A percentile compares a stretch with the other conserved stretches of the same genome.
These are phyloP conservation scores for Microplitis manilae DNA, from an alignment of 2,888 invertebrate genomes.

Conservation along the genomic window DNA sequence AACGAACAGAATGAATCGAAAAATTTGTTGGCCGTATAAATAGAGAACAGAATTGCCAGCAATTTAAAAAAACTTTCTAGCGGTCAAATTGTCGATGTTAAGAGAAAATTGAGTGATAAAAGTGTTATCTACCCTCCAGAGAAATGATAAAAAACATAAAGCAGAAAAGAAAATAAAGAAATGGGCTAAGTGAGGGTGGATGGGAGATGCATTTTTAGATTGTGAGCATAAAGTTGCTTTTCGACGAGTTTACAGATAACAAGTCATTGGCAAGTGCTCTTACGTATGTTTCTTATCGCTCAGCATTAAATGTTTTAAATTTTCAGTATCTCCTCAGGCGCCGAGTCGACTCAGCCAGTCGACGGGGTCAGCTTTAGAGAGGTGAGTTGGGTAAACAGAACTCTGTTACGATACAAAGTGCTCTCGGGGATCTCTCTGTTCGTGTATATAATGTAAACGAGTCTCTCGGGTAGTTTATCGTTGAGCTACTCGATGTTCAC, in stretches of 20 bases:
- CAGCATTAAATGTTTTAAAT: conserved; percentile 1
- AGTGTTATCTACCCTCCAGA: conserved; percentile 48
- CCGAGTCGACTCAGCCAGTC: not conserved
- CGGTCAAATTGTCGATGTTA: conserved; percentile 41
- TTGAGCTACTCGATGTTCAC: conserved; percentile 60
- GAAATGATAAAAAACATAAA: conserved; percentile 42
- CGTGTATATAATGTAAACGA: conserved; percentile 40
- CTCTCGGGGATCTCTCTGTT: conserved; percentile 27
- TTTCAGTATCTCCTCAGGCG: not conserved
- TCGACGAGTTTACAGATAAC: conserved; percentile 44
- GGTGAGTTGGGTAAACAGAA: not conserved
- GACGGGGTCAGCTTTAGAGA: not conserved
- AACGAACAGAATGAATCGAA: conserved; percentile 19
- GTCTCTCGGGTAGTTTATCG: conserved; percentile 57
- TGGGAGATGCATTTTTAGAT: conserved; percentile 26
- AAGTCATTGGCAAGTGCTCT: conserved; percentile 50
- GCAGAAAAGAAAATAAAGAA: conserved; percentile 36
- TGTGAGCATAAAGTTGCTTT: conserved; percentile 42
- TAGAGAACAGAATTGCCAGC: conserved; percentile 10
- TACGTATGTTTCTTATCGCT: conserved; percentile 34
- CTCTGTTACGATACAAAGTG: not conserved
- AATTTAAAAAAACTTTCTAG: conserved; percentile 19
- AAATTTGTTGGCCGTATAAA: conserved; percentile 32
- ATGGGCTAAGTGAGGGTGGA: conserved; percentile 25
- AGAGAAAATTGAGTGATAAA: conserved; percentile 50